Base-by-base conservation (phyloP, 2,797 vertebrate species). In the Acropternis orthonyx region DNA sequence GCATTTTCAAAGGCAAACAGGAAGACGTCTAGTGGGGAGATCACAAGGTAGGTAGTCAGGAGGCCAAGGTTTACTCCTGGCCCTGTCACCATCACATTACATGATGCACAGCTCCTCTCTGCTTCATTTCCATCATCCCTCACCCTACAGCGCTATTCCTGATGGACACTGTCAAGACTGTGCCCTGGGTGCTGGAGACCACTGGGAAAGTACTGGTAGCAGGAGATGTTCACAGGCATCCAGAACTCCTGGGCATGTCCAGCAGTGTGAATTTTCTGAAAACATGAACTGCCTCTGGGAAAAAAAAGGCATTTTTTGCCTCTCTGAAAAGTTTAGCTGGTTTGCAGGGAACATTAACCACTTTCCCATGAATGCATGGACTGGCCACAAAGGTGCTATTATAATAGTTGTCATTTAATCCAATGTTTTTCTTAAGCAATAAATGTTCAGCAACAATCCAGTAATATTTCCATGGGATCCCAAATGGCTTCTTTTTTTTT, bases 1-100 rank as follows among this genome's bases (percentile, higher is more conserved):
- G 96, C 94, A 88, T 96, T 96, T 95, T 95, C 86, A 95, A 96
- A 97, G 95, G 85, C 95, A 97, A 97, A 91, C 88, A 95, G 93
- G 93, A 87, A 93, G 77, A 89, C 0, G 1, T 85, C 78, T 92
- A 95, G 89, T 56, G 63, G 58, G 58, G 65, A 91, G 86, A 89
- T 94, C 89, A 92, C 85, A 95, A 85, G 74, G 87, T 56, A 43
- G 48, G 88, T 93, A 96, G 92, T 91, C 95, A 89, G 69, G 80
- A 95, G 93, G 93, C 93, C 92, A 91, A 62, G 49, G 37, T 71
- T 92, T 75, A 62, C 72, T 89, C 77, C 82, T 92, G 85, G 52
- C 66, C 48, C 52, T 68, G 68, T 58, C 56, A 52, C 48, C 77
- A 59, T 92, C 88, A 10, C 34, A 7, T 63, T n/a, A 59, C 9